phyloP scores from a whole-genome alignment of 2,113 vertebrate species.

The Hippocampus guttulatus region DNA sequence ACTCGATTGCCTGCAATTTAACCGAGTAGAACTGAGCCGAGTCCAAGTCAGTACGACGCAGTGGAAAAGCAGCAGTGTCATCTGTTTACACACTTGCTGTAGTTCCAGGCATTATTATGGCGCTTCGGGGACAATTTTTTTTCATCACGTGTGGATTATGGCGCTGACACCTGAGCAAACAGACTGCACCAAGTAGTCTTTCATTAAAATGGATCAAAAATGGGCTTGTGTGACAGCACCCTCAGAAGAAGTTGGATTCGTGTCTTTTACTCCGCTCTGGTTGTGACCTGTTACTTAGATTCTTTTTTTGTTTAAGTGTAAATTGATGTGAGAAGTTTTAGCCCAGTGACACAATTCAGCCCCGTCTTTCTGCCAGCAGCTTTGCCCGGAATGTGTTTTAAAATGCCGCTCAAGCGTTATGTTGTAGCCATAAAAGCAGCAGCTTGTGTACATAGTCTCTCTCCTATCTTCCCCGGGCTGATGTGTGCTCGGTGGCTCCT shows the following conservation, averaged over 20 bases:
- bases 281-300: conserved; percentile 24
- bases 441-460: conserved; percentile 65
- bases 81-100: too few relatives aligned
- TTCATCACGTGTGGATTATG: too few relatives aligned
- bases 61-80: too few relatives aligned
- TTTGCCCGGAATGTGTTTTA: conserved; percentile 52
- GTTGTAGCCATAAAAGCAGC: conserved; percentile 64
- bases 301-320: conserved; percentile 19
- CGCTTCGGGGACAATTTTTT: too few relatives aligned
- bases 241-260: conserved; percentile 14
- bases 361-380: conserved; percentile 41
- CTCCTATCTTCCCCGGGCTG: conserved; percentile 60
- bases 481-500: conserved; percentile 59
- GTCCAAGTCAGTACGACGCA: too few relatives aligned
- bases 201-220: neutral
- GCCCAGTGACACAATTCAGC: conserved; percentile 52
- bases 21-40: too few relatives aligned
- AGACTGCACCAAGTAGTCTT: neutral
- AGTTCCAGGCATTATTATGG: too few relatives aligned
- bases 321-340: conserved; percentile 53
- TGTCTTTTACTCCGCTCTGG: conserved; percentile 4
- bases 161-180: too few relatives aligned
- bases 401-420: conserved; percentile 53
- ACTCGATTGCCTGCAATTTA: too few relatives aligned
- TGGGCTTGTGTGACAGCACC: conserved; percentile 14